phyloP scores from a whole-genome alignment of 2,113 vertebrate genomes.

The Grus americana region DNA sequence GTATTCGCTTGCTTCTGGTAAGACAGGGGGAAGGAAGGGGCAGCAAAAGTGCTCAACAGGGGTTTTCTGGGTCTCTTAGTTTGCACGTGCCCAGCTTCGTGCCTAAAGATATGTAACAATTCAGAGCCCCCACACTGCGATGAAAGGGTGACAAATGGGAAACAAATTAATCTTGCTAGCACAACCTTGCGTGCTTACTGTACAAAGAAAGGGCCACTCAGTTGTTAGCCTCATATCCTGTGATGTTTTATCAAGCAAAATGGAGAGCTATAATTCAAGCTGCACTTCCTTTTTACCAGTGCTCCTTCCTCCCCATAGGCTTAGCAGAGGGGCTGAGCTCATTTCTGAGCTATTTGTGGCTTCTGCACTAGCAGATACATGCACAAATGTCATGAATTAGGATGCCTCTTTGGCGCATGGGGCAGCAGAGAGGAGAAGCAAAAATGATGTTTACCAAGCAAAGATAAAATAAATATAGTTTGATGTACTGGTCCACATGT shows the following conservation, averaged over 20 bases:
- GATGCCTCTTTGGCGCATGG: neutral
- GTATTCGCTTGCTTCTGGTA: neutral
- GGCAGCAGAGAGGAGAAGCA: neutral
- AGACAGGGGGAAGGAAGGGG: neutral
- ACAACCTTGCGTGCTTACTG: neutral
- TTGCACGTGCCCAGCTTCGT: neutral
- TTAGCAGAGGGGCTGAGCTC: neutral
- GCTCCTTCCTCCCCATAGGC: neutral
- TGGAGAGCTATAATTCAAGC: neutral
- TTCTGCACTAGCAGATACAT: neutral
- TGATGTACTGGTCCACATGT: neutral
- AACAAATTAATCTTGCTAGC: neutral
- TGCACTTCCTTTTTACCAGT: neutral
- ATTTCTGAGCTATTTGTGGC: neutral
- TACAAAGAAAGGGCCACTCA: neutral
- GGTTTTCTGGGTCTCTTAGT: neutral
- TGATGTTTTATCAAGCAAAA: neutral
- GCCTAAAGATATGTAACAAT: neutral
- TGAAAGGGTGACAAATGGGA: neutral
- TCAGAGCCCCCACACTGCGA: neutral
- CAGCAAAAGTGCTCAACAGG: neutral
- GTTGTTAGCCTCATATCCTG: neutral
- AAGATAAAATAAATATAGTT: neutral
- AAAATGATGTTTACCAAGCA: neutral
- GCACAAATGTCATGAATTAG: neutral